Base-by-base conservation (phyloP, 2,113 vertebrate genomes). In the Ornithorhynchus anatinus region DNA sequence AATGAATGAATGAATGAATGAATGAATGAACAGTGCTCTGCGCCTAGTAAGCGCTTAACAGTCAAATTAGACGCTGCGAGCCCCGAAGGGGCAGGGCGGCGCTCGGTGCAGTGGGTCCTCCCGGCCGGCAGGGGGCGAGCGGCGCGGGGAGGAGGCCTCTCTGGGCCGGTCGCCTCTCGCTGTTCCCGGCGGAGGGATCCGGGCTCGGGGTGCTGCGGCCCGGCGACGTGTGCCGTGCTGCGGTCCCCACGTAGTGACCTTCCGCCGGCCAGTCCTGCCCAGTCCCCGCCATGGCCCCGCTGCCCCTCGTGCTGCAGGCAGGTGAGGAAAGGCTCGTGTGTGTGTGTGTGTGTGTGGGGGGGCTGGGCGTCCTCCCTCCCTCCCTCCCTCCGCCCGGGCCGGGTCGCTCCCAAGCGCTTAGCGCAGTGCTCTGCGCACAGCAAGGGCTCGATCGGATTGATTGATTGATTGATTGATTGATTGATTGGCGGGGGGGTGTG, bases 241-340 rank as follows among this genome's bases (percentile, higher is more conserved):
- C 15, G 12, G 56, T 17, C 19, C 3, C 31, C 50, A 12, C 29
- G 31, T 32, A 1, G 35, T 4, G 27, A 17, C 9, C 3, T 3
- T 17, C 38, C 4, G 29, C 17, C 23, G 14, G 13, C 33, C 36
- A 3, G 38, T 9, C 15, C n/a, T n/a, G 27, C 42, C 82, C 80
- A 82, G 82, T 47, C 10, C 3, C 39, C 1, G 19, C 33, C 5
- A 0, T 5, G 13, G 4, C 3, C 0, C 31, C 4, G 6, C 1
- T 66, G 1, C 33, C 54, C 3, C 39, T 80, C 48, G 59, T 91
- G 7, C 63, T 87, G 13, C 35, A 69, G 27, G 79, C 77, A 13
- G 89, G 89, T 89, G 74, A 85, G 88, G 2, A 39, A 3, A 4
- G 15, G 23, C 11, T 4, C 23, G n/a, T n/a, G n/a, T n/a, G n/a